Percentiles rank a stretch among this genome's conserved stretches.
phyloP scores from a whole-genome alignment of 2,888 invertebrate genomes.

The Neoitamus cyanurus region DNA sequence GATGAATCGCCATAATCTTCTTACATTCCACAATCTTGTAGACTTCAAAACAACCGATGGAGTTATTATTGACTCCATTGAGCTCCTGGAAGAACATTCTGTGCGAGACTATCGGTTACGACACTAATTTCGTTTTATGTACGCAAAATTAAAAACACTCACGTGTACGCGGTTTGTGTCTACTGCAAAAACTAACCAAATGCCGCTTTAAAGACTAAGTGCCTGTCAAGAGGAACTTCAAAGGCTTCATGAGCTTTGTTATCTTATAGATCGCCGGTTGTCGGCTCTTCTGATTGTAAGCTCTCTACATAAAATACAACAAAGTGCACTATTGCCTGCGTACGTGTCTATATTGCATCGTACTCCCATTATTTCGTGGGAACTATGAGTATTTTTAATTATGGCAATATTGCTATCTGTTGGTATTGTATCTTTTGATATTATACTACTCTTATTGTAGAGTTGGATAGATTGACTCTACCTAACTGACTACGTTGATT shows the following conservation, averaged over 20 bases:
- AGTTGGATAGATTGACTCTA: too few relatives aligned
- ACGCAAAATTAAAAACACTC: not conserved
- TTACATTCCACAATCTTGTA: conserved; percentile 13
- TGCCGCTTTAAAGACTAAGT: not conserved
- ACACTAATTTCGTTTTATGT: not conserved
- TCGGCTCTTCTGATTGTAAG: too few relatives aligned
- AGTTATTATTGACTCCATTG: conserved; percentile 23
- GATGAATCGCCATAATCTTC: conserved; percentile 7
- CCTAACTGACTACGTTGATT: too few relatives aligned
- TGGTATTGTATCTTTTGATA: too few relatives aligned
- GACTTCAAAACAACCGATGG: not conserved
- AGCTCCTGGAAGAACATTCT: conserved; percentile 14
- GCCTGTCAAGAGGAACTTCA: not conserved
- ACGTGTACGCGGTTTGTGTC: not conserved
- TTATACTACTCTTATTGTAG: too few relatives aligned
- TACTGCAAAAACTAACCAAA: not conserved
- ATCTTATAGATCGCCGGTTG: too few relatives aligned
- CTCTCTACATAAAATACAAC: too few relatives aligned
- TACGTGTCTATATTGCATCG: too few relatives aligned
- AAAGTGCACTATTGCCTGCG: too few relatives aligned
- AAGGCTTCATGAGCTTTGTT: not conserved
- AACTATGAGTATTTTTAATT: too few relatives aligned
- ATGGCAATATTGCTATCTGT: too few relatives aligned
- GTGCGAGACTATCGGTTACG: not conserved
- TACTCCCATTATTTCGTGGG: too few relatives aligned